Percentiles rank a stretch among this genome's conserved stretches.
Evolutionary conservation across 92 coral and sea anemone species (phyloP).

Genomic region (Plumapathes pennacea): DNA sequence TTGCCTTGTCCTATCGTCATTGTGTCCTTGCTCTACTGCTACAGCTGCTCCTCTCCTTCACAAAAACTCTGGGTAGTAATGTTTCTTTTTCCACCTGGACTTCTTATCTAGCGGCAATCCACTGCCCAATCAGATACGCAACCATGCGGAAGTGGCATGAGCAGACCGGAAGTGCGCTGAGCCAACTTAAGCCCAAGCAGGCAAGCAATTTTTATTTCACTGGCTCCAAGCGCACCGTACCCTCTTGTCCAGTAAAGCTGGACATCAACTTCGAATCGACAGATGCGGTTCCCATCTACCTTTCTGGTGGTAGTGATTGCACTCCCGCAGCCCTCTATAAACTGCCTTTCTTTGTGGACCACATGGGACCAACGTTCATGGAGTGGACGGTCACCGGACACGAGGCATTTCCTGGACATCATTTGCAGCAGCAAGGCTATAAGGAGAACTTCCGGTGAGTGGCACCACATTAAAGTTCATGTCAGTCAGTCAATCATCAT

Average conservation of each 20-base stretch:
- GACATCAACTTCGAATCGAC: slow-evolving; percentile 38
- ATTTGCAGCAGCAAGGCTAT: slow-evolving; percentile 54
- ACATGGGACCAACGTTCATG: slow-evolving; percentile 58
- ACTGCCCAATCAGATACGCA: slow-evolving; percentile 53
- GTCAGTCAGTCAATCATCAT: too few relatives aligned
- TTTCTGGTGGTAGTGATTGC: slow-evolving; percentile 34
- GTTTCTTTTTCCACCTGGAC: too few relatives aligned
- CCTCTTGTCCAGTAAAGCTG: slow-evolving; percentile 46
- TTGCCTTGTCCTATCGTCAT: too few relatives aligned
- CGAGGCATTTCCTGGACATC: slow-evolving; percentile 78
- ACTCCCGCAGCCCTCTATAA: slow-evolving; percentile 27
- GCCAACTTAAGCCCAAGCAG: slow-evolving; percentile 18
- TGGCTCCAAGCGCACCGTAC: slow-evolving; percentile 55
- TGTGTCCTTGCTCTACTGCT: too few relatives aligned
- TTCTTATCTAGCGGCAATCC: too few relatives aligned
- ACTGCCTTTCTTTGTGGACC: slow-evolving; percentile 71
- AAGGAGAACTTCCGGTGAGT: slow-evolving; percentile 40
- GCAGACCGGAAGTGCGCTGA: slow-evolving; percentile 19
- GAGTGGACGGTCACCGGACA: slow-evolving; percentile 69
- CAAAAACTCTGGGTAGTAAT: too few relatives aligned
- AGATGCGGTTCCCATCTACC: slow-evolving; percentile 46
- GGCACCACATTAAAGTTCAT: too few relatives aligned
- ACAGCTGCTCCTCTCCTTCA: too few relatives aligned
- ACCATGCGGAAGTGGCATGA: slow-evolving; percentile 54
- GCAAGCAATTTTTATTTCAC: slow-evolving; percentile 21